These are phyloP conservation scores for Lampris incognitus DNA, from an alignment of 2,113 vertebrate species.

Conservation along the genomic window DNA sequence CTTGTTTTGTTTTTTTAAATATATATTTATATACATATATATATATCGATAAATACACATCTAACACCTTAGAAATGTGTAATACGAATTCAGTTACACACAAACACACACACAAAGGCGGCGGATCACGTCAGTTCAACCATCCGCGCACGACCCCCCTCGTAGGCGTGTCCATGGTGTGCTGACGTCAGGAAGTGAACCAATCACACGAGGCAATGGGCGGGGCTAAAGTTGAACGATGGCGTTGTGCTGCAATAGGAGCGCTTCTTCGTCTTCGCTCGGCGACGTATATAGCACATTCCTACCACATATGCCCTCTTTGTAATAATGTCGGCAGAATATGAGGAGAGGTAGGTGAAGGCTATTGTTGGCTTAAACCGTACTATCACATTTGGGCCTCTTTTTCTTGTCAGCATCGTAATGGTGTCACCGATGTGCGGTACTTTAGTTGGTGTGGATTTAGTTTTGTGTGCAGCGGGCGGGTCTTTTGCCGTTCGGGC, in stretches of 20 bases:
- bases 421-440: not conserved
- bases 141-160: too few relatives aligned
- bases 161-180: not conserved
- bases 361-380: not conserved
- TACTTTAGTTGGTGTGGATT: not conserved
- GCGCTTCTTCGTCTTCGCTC: conserved; percentile 22
- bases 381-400: not conserved
- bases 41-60: too few relatives aligned
- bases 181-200: not conserved
- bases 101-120: not conserved
- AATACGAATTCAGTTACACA: too few relatives aligned
- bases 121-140: too few relatives aligned
- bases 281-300: conserved; percentile 79
- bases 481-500: not conserved
- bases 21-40: too few relatives aligned
- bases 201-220: conserved; percentile 54
- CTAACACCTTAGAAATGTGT: too few relatives aligned
- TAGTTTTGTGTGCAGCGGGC: not conserved
- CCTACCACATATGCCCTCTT: conserved; percentile 78
- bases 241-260: conserved; percentile 67
- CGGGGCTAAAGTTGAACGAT: conserved; percentile 66
- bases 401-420: fast-evolving
- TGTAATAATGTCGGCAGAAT: conserved; percentile 86
- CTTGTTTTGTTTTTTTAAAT: too few relatives aligned
- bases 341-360: conserved; percentile 81